Evolutionary conservation across 1,140 invertebrate species (phyloP).

Genomic region (Euschistus heros): DNA sequence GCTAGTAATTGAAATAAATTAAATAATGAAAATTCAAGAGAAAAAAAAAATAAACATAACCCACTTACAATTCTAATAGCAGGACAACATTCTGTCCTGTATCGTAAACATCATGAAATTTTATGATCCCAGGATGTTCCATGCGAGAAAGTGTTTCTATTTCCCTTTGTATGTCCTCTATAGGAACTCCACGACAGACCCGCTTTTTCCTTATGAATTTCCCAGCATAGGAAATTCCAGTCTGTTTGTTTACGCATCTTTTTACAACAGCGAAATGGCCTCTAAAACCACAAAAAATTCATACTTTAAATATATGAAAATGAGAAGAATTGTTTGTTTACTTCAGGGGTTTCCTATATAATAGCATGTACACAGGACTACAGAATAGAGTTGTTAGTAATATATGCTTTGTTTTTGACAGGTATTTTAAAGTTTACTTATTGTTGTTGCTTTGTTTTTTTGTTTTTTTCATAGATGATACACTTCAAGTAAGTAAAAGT

Average conservation of each 20-base stretch:
- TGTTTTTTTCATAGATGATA: too few species aligned
- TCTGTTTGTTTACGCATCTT: conserved; percentile 70
- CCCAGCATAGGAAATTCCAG: conserved; percentile 80
- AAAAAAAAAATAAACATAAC: too few species aligned
- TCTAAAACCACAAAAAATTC: conserved; percentile 46
- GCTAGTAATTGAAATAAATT: too few species aligned
- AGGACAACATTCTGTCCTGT: conserved; percentile 72
- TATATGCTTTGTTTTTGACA: background rate
- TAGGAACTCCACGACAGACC: conserved; percentile 68
- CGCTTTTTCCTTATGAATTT: conserved; percentile 90
- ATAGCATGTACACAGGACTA: background rate
- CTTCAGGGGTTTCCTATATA: background rate
- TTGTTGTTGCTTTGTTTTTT: too few species aligned
- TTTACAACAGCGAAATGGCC: conserved; percentile 94
- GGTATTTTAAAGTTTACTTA: too few species aligned
- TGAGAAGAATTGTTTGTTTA: background rate
- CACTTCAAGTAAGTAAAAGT: too few species aligned
- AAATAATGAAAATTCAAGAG: too few species aligned
- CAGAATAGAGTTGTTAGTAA: background rate
- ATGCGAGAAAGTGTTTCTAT: conserved; percentile 79
- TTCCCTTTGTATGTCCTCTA: conserved; percentile 79
- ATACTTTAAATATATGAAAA: conserved; percentile 3
- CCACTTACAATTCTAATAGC: conserved; percentile 73
- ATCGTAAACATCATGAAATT: conserved; percentile 79
- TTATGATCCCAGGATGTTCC: conserved; percentile 62